Conservation (phyloP, 2,888 invertebrate genomes). For the Euzetes globulus region DNA sequence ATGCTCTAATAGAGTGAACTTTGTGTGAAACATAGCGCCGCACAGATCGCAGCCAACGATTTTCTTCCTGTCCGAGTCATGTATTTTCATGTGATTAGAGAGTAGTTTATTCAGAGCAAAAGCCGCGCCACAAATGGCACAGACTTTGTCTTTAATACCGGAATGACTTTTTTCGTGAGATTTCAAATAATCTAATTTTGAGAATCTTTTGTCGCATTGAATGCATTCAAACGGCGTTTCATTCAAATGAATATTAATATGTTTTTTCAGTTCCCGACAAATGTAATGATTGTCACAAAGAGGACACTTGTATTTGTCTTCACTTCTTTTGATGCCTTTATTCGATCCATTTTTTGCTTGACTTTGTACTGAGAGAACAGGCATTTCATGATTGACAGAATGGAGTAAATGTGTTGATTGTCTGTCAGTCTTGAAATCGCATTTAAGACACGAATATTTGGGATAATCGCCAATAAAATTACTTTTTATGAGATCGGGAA, state of each 20-base stretch:
- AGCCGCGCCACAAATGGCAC: constrained; percentile 40
- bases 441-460: constrained; percentile 19
- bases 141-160: constrained; percentile 38
- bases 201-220: constrained; percentile 40
- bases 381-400: constrained; percentile 22
- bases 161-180: constrained; percentile 39
- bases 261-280: constrained; percentile 37
- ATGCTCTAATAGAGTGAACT: not conserved
- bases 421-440: constrained; percentile 19
- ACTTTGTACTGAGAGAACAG: not conserved
- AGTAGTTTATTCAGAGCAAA: constrained; percentile 31
- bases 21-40: not conserved
- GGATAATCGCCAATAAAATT: constrained; percentile 21
- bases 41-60: not conserved
- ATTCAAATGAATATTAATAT: constrained; percentile 39
- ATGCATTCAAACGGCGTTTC: constrained; percentile 39
- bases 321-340: not conserved
- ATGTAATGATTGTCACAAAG: constrained; percentile 14
- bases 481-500: constrained; percentile 17
- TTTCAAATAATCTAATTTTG: constrained; percentile 40
- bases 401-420: constrained; percentile 20
- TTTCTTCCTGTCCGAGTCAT: not conserved
- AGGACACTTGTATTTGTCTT: constrained; percentile 26
- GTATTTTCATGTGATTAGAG: not conserved
- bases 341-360: too few relatives aligned